phyloP scores from a whole-genome alignment of 2,113 vertebrate species.

The Protobothrops mucrosquamatus region DNA sequence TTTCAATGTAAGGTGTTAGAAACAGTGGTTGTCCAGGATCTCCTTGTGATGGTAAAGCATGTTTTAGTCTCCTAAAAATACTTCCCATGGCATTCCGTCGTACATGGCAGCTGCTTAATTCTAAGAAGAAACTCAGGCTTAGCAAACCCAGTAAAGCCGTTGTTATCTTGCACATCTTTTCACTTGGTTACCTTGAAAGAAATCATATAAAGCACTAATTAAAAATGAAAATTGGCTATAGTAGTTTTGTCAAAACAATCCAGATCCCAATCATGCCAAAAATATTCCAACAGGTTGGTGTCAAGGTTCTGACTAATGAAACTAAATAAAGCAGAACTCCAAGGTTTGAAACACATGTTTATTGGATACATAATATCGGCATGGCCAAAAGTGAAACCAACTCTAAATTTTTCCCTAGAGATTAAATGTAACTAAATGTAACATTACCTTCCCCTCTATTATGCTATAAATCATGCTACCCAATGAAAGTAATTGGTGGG shows the following conservation, averaged over 20 bases:
- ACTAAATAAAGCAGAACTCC: no score
- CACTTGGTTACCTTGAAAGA: conserved; percentile 12
- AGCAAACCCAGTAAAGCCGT: conserved; percentile 50
- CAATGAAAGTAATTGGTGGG: no score
- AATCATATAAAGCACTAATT: conserved; percentile 22
- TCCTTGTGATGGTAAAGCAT: conserved; percentile 46
- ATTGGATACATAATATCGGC: no score
- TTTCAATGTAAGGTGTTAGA: conserved; percentile 79
- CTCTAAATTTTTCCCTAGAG: no score
- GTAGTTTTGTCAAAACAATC: conserved; percentile 24
- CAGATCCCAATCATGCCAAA: background rate
- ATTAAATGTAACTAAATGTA: no score
- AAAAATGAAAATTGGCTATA: conserved; percentile 23
- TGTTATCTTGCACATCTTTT: conserved; percentile 42
- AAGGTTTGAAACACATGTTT: no score
- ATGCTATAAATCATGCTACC: no score
- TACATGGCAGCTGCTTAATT: conserved; percentile 41
- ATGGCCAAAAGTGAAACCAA: no score
- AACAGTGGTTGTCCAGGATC: conserved; percentile 79
- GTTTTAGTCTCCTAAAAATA: conserved; percentile 52
- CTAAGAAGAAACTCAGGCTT: conserved; percentile 40
- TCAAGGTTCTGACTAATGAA: no score
- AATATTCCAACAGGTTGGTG: background rate
- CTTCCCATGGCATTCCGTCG: conserved; percentile 71
- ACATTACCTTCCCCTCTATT: no score